A percentile compares a stretch with the other conserved stretches of the same genome.
phyloP scores from a whole-genome alignment of 2,888 invertebrate genomes.

The Dolichopus griseipennis region DNA sequence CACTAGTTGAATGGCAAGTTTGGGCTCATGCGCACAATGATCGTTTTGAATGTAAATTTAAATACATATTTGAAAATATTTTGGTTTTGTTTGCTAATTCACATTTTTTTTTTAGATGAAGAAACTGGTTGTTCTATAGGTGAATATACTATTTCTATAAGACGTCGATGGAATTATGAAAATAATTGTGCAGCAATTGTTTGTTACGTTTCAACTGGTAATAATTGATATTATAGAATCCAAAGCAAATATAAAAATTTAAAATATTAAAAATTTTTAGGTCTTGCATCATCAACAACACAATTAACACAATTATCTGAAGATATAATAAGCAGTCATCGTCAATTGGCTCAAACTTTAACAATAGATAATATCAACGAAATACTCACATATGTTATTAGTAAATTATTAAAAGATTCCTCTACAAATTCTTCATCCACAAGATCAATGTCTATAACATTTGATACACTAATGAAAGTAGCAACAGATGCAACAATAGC shows the following conservation, averaged over 20 bases:
- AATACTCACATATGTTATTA: constrained; percentile 49
- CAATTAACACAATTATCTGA: constrained; percentile 43
- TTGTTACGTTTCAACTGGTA: constrained; percentile 67
- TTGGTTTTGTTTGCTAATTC: not conserved
- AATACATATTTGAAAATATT: not conserved
- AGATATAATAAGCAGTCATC: constrained; percentile 36
- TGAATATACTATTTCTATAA: constrained; percentile 72
- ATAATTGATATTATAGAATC: not conserved
- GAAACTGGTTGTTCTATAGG: constrained; percentile 82
- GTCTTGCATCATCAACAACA: constrained; percentile 43
- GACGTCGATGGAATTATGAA: constrained; percentile 81
- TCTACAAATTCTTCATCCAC: constrained; percentile 30
- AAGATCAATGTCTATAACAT: constrained; percentile 19
- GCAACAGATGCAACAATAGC: constrained; percentile 40
- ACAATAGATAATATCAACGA: constrained; percentile 47
- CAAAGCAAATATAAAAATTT: not conserved
- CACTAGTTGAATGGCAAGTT: constrained; percentile 86
- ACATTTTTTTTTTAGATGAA: constrained; percentile 57
- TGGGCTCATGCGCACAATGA: constrained; percentile 84
- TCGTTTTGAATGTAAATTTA: constrained; percentile 69
- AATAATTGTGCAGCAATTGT: constrained; percentile 79
- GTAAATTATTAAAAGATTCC: constrained; percentile 46
- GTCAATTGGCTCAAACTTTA: constrained; percentile 40
- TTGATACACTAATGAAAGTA: constrained; percentile 37
- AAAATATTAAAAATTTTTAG: constrained; percentile 23